phyloP scores from a whole-genome alignment of 1,140 invertebrate genomes.

The Agrilus planipennis region DNA sequence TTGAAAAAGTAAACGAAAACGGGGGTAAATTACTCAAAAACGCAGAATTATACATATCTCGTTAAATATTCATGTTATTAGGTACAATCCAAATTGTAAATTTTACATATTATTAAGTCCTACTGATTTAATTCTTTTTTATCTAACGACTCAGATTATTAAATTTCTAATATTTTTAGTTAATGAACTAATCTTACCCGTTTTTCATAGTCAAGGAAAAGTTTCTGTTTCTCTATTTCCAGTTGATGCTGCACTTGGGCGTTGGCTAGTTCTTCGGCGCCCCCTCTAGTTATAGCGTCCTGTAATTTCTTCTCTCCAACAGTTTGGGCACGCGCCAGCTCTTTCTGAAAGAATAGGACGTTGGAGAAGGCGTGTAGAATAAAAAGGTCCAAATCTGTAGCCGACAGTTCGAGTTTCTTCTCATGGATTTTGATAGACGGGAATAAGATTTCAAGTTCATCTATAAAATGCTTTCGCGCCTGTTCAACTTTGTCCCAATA shows the following conservation, averaged over 20 bases:
- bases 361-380: slow-evolving; percentile 52
- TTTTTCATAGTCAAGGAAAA: slow-evolving; percentile 43
- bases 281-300: slow-evolving; percentile 44
- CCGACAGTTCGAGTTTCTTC: slow-evolving; percentile 47
- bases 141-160: too few relatives aligned
- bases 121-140: too few relatives aligned
- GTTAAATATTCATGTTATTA: too few relatives aligned
- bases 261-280: slow-evolving; percentile 33
- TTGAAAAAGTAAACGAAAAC: neutral
- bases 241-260: slow-evolving; percentile 40
- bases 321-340: slow-evolving; percentile 54
- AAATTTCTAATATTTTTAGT: neutral
- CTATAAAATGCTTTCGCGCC: slow-evolving; percentile 56
- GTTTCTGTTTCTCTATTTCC: slow-evolving; percentile 41
- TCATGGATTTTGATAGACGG: slow-evolving; percentile 54
- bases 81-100: too few relatives aligned
- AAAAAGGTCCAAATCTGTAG: slow-evolving; percentile 57
- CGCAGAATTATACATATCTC: too few relatives aligned
- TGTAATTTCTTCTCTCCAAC: slow-evolving; percentile 48
- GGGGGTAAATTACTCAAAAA: too few relatives aligned
- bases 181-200: slow-evolving; percentile 33
- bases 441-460: slow-evolving; percentile 61
- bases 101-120: too few relatives aligned
- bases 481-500: slow-evolving; percentile 59
- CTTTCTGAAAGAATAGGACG: slow-evolving; percentile 55